A percentile compares a stretch with the other conserved stretches of the same genome.
Evolutionary conservation across 2,888 invertebrate species (phyloP).

Genomic region (Pachycephus smyrnensis): DNA sequence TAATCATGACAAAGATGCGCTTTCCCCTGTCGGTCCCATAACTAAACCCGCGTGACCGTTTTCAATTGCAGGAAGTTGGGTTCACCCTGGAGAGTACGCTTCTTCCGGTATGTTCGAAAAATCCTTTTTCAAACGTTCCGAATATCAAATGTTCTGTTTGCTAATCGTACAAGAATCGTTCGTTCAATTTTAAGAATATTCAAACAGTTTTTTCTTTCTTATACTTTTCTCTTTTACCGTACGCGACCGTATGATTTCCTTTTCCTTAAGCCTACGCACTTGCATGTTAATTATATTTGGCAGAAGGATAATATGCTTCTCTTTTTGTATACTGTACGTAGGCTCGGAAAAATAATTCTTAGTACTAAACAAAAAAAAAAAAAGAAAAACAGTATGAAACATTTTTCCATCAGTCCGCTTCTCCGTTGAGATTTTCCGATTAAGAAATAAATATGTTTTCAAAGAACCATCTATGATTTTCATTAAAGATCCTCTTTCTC

Average conservation of each 20-base stretch:
- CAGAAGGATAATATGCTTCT: not conserved
- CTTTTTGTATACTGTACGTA: not conserved
- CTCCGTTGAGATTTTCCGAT: not conserved
- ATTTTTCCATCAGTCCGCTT: not conserved
- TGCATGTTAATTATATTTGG: not conserved
- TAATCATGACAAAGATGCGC: not conserved
- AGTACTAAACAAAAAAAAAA: not conserved
- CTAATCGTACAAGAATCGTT: slow-evolving; percentile 29
- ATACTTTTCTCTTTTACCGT: not conserved
- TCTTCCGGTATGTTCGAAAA: slow-evolving; percentile 86
- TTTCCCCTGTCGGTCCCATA: not conserved
- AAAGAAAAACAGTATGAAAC: not conserved
- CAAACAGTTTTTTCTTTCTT: slow-evolving; percentile 4
- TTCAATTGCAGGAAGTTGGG: slow-evolving; percentile 85
- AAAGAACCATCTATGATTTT: not conserved
- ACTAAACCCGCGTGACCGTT: not conserved
- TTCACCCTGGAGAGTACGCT: slow-evolving; percentile 98
- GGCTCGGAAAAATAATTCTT: not conserved
- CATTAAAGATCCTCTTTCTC: not conserved
- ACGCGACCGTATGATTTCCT: not conserved
- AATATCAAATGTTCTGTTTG: slow-evolving; percentile 27
- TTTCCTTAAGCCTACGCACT: not conserved
- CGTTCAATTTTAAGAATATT: slow-evolving; percentile 7
- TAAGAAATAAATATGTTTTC: not conserved
- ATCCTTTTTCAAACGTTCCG: slow-evolving; percentile 27